phyloP scores from a whole-genome alignment of 1,140 invertebrate genomes.

The Anoplophora glabripennis region DNA sequence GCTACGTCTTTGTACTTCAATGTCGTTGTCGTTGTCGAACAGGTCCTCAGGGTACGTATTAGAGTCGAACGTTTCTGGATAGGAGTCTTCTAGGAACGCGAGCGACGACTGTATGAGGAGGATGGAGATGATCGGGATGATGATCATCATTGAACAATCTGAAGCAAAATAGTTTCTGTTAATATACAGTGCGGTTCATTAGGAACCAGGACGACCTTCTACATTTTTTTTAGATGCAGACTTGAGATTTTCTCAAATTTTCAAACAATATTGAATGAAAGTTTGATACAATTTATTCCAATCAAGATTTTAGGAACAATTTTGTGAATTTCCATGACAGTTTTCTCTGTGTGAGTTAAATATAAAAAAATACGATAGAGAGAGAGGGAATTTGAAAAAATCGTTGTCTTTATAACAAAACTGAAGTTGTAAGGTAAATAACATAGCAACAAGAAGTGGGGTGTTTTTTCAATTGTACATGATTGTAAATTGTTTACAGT shows the following conservation, averaged over 20 bases:
- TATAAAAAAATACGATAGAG: too few relatives aligned
- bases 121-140: conserved; percentile 1
- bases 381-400: too few relatives aligned
- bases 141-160: conserved; percentile 3
- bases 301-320: not conserved
- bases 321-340: not conserved
- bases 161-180: not conserved
- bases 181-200: not conserved
- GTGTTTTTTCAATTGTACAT: too few relatives aligned
- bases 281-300: not conserved
- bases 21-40: not conserved
- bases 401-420: too few relatives aligned
- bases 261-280: not conserved
- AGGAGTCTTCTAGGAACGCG: conserved; percentile 7
- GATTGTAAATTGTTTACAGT: too few relatives aligned
- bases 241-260: not conserved
- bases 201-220: too few relatives aligned
- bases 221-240: too few relatives aligned
- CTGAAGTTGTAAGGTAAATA: too few relatives aligned
- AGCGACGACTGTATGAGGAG: conserved; percentile 9
- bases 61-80: conserved; percentile 1
- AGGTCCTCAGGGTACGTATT: conserved; percentile 5
- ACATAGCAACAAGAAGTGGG: too few relatives aligned
- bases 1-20: conserved; percentile 2
- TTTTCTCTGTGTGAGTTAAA: not conserved